phyloP scores from a whole-genome alignment of 2,113 vertebrate genomes.

The Scophthalmus maximus region DNA sequence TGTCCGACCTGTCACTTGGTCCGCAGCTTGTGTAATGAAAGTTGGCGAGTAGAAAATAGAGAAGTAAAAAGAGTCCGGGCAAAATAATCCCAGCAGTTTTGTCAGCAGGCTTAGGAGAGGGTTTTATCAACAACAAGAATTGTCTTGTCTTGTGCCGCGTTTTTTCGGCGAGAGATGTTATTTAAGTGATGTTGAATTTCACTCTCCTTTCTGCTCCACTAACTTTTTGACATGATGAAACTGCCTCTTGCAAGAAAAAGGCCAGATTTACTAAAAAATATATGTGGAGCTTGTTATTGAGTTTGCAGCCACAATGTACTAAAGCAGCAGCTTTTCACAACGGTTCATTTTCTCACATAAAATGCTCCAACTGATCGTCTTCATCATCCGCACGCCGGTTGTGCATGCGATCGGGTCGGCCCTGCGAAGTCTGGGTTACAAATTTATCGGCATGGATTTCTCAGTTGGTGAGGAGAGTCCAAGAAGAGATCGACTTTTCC shows the following conservation, averaged over 20 bases:
- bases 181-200: neutral
- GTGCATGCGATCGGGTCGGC: too few species aligned
- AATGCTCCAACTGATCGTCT: too few species aligned
- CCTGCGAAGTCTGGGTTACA: neutral
- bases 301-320: too few species aligned
- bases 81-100: slow-evolving; percentile 16
- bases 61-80: neutral
- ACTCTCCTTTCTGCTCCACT: neutral
- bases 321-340: too few species aligned
- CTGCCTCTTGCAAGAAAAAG: neutral
- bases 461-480: neutral
- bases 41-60: neutral
- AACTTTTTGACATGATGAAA: slow-evolving; percentile 8
- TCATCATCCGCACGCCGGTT: neutral
- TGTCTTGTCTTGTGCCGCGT: neutral
- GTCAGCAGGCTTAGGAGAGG: neutral
- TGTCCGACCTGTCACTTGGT: slow-evolving; percentile 24
- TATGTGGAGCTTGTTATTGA: too few species aligned
- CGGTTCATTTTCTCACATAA: too few species aligned
- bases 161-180: neutral
- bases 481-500: too few species aligned
- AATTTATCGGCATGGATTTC: neutral
- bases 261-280: neutral
- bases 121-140: neutral
- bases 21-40: slow-evolving; percentile 18